Evolutionary conservation across 2,113 vertebrate species (phyloP).

Genomic region (Charina bottae): DNA sequence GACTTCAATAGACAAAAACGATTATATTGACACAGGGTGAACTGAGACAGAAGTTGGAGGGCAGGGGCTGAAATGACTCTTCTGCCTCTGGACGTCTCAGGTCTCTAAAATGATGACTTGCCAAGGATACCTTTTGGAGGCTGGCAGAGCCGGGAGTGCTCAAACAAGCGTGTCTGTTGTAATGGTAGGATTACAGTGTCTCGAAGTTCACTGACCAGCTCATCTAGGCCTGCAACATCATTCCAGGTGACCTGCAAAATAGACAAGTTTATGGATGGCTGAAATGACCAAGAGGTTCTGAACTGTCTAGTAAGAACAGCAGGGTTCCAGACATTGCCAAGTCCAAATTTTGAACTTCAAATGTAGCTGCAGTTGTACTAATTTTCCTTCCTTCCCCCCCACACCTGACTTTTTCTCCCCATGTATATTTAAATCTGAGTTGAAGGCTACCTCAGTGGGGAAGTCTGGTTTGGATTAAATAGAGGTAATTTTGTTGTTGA

Average conservation of each 20-base stretch:
- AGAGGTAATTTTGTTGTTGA: background rate
- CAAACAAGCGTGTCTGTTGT: slow-evolving; percentile 77
- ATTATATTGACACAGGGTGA: background rate
- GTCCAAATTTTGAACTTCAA: background rate
- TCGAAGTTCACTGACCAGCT: slow-evolving; percentile 69
- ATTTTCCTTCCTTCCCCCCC: background rate
- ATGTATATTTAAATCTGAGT: background rate
- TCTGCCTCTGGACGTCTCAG: background rate
- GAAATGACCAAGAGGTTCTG: background rate
- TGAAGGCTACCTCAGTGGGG: background rate
- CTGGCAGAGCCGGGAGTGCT: slow-evolving; percentile 78
- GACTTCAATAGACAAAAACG: background rate
- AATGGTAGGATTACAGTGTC: slow-evolving; percentile 81
- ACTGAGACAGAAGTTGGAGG: background rate
- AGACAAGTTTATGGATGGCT: background rate
- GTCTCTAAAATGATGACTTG: background rate
- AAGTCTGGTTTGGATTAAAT: background rate
- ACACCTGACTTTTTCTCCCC: background rate
- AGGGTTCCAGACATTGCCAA: background rate
- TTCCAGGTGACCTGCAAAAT: slow-evolving; percentile 35
- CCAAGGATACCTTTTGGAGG: slow-evolving; percentile 77
- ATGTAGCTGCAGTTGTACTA: background rate
- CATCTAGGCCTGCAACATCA: slow-evolving; percentile 41
- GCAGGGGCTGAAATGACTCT: background rate
- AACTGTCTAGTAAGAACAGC: background rate